Conservation (phyloP, 2,113 vertebrate genomes). For the Cyanoderma ruficeps region DNA sequence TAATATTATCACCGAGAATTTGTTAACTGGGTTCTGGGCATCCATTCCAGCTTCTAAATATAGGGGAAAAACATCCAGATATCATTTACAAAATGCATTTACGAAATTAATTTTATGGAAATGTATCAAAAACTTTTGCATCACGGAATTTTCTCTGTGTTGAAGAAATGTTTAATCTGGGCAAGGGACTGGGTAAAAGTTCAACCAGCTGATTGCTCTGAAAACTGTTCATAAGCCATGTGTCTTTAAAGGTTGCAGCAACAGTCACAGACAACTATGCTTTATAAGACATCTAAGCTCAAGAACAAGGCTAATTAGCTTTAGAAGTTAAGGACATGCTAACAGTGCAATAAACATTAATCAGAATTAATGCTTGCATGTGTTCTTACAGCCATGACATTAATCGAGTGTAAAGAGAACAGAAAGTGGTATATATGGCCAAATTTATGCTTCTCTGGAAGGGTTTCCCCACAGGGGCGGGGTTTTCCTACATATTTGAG, state of each 20-base stretch:
- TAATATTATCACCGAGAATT: neutral
- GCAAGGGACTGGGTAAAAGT: neutral
- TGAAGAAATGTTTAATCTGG: neutral
- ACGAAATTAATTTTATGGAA: neutral
- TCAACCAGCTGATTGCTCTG: neutral
- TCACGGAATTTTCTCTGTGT: neutral
- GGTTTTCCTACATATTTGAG: neutral
- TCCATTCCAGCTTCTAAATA: neutral
- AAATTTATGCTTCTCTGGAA: neutral
- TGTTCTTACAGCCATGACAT: neutral
- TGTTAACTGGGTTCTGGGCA: neutral
- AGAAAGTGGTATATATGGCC: neutral
- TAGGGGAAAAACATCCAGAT: neutral
- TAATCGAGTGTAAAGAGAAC: constrained; percentile 32
- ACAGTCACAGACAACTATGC: neutral
- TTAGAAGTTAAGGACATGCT: constrained; percentile 12
- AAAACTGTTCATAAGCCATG: neutral
- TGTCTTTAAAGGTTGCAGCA: neutral
- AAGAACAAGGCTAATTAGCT: constrained; percentile 33
- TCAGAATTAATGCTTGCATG: constrained; percentile 38
- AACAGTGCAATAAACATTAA: constrained; percentile 39
- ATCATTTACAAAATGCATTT: neutral
- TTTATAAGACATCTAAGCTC: neutral
- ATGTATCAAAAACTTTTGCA: neutral
- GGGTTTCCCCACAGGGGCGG: neutral